These are phyloP conservation scores for Pelvicachromis taeniatus DNA, from an alignment of 2,113 vertebrate genomes.

Conservation along the genomic window DNA sequence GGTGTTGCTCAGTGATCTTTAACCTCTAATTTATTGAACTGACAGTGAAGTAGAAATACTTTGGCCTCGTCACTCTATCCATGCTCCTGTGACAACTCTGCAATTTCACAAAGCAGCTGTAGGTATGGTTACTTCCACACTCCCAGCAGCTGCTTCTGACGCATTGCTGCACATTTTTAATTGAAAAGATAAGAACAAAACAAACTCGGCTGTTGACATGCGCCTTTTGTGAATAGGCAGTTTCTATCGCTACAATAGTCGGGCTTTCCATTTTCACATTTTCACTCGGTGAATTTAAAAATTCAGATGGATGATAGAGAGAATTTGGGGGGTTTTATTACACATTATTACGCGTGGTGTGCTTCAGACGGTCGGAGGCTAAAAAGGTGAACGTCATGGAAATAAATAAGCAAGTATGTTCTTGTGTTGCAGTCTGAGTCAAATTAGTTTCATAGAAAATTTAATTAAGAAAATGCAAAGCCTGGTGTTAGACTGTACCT, in stretches of 20 bases:
- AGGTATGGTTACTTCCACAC: not conserved
- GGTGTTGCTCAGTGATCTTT: not conserved
- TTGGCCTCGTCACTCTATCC: not conserved
- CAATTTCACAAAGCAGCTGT: not conserved
- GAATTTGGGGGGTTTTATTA: not conserved
- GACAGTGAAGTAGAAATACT: not conserved
- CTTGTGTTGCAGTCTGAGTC: not conserved
- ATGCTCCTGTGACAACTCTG: not conserved
- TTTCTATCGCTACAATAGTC: not conserved
- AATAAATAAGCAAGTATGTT: not conserved
- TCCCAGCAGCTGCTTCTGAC: not conserved
- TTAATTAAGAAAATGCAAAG: not conserved
- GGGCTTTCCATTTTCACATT: not conserved
- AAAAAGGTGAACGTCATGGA: not conserved
- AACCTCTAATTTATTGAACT: not conserved
- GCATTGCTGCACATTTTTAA: not conserved
- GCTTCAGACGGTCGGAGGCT: not conserved
- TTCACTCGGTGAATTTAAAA: not conserved
- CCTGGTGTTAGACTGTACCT: not conserved
- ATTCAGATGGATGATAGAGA: not conserved
- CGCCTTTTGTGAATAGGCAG: not conserved
- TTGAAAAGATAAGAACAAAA: not conserved
- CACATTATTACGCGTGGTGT: not conserved
- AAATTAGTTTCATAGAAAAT: not conserved
- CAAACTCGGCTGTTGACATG: not conserved